These are phyloP conservation scores for Parthenolecanium corni DNA, from an alignment of 2,888 invertebrate genomes.

Conservation along the genomic window DNA sequence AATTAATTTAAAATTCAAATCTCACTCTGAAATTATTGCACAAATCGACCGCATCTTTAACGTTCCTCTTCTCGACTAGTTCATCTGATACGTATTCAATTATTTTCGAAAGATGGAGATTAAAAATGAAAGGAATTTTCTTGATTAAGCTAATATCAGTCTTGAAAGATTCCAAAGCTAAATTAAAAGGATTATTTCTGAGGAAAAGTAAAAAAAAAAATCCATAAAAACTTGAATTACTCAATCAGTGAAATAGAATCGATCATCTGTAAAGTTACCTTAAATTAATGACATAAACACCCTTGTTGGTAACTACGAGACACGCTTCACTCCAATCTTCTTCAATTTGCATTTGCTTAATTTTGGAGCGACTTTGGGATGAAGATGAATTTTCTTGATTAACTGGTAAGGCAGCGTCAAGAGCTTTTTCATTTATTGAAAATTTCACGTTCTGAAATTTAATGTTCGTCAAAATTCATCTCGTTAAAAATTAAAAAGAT, in stretches of 20 bases:
- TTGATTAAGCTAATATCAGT: constrained; percentile 5
- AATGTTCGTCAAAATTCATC: not conserved
- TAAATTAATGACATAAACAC: constrained; percentile 46
- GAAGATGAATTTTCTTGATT: not conserved
- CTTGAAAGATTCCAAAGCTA: constrained; percentile 10
- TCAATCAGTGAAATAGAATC: not conserved
- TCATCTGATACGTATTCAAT: constrained; percentile 66
- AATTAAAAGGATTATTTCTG: constrained; percentile 12
- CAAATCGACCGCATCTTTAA: constrained; percentile 63
- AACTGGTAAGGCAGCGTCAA: not conserved
- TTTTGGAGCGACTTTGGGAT: not conserved
- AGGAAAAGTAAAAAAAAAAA: no score
- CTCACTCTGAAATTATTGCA: constrained; percentile 55
- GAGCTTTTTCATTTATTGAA: not conserved
- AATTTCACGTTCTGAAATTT: not conserved
- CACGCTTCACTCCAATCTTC: constrained; percentile 37
- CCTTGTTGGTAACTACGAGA: constrained; percentile 48
- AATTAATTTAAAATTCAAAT: not conserved
- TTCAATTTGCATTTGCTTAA: constrained; percentile 18
- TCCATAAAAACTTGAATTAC: not conserved
- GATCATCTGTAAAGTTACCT: constrained; percentile 24
- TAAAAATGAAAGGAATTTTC: constrained; percentile 9
- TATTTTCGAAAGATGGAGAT: constrained; percentile 7
- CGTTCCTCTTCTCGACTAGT: constrained; percentile 60
- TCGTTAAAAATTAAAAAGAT: not conserved